Percentiles rank a stretch among this genome's conserved stretches.
phyloP scores from a whole-genome alignment of 2,113 vertebrate species.

The Ammospiza caudacuta region DNA sequence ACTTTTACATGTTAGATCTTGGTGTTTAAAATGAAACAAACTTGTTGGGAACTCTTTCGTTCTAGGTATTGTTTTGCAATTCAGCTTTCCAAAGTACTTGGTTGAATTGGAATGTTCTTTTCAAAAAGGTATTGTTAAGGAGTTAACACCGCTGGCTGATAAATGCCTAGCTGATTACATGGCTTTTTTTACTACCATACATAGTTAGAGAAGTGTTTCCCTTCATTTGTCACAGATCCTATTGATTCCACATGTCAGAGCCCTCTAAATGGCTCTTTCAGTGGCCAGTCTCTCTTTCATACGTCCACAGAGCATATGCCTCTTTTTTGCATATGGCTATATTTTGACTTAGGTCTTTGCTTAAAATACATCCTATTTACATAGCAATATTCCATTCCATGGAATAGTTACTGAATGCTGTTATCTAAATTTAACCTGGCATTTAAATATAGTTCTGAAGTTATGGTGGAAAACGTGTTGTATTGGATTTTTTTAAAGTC shows the following conservation, averaged over 20 bases:
- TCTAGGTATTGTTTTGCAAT: not conserved
- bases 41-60: not conserved
- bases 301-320: not conserved
- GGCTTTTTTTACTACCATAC: not conserved
- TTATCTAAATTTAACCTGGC: conserved; percentile 47
- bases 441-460: conserved; percentile 42
- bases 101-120: not conserved
- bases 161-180: not conserved
- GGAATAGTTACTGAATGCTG: not conserved
- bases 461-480: conserved; percentile 38
- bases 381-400: not conserved
- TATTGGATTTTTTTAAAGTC: conserved; percentile 27
- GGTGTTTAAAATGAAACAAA: not conserved
- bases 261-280: not conserved
- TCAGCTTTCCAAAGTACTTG: not conserved
- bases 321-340: not conserved
- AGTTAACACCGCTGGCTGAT: not conserved
- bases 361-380: not conserved
- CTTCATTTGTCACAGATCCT: not conserved
- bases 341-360: not conserved
- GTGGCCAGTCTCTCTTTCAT: not conserved
- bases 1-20: not conserved
- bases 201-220: not conserved
- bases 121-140: not conserved
- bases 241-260: not conserved